Evolutionary conservation across 2,888 invertebrate genomes (phyloP).

Genomic region (Nomada fabriciana): DNA sequence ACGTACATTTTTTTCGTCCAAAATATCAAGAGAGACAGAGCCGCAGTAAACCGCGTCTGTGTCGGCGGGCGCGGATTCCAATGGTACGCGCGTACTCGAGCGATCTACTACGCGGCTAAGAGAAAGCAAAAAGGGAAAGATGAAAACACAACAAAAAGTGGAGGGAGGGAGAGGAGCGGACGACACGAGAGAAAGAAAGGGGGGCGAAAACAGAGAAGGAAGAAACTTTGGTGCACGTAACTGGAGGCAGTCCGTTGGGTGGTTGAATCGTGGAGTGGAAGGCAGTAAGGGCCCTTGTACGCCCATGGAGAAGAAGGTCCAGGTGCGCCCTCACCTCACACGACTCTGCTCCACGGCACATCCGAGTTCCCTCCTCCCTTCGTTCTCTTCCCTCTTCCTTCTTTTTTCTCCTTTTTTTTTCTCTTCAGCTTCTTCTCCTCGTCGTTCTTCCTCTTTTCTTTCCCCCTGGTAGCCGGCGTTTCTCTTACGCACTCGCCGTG

Average conservation of each 20-base stretch:
- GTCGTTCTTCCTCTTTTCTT: slow-evolving; percentile 20
- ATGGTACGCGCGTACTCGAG: slow-evolving; percentile 34
- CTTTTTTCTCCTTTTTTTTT: not conserved
- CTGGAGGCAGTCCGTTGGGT: slow-evolving; percentile 77
- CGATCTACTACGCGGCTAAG: slow-evolving; percentile 14
- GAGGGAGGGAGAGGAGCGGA: not conserved
- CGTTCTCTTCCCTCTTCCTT: slow-evolving; percentile 26
- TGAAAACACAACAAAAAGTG: slow-evolving; percentile 9
- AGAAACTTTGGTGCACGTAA: slow-evolving; percentile 68
- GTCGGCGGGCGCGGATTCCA: slow-evolving; percentile 42
- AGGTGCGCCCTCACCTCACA: slow-evolving; percentile 77
- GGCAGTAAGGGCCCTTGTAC: slow-evolving; percentile 78
- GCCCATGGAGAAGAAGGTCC: slow-evolving; percentile 80
- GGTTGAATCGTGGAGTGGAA: slow-evolving; percentile 80
- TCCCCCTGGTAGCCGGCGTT: slow-evolving; percentile 1
- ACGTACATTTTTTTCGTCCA: not conserved
- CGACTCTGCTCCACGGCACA: slow-evolving; percentile 71
- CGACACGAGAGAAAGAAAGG: slow-evolving; percentile 5
- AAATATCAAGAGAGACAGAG: slow-evolving; percentile 1
- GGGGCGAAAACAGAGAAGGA: slow-evolving; percentile 44
- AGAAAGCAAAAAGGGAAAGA: not conserved
- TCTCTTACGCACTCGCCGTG: slow-evolving; percentile 37
- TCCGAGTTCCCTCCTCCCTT: slow-evolving; percentile 69
- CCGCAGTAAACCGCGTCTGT: slow-evolving; percentile 41
- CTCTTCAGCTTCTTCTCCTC: slow-evolving; percentile 5